These are phyloP conservation scores for Xestia c-nigrum DNA, from an alignment of 2,888 invertebrate genomes.

Conservation along the genomic window DNA sequence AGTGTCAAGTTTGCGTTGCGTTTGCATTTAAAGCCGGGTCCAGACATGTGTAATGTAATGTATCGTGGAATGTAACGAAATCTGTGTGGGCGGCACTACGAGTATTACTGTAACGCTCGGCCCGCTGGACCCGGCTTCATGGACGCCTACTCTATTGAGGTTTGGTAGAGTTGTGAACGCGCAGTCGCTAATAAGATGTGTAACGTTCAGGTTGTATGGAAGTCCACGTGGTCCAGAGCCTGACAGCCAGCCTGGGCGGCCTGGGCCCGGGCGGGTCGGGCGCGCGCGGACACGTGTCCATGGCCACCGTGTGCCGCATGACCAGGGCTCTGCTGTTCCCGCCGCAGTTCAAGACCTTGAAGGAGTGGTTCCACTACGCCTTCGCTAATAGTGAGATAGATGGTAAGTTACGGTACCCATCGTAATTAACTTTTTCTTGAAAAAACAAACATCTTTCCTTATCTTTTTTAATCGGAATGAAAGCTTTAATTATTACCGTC, in stretches of 20 bases:
- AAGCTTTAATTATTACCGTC: not conserved
- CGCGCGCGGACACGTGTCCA: conserved; percentile 94
- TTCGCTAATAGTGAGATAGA: conserved; percentile 98
- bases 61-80: no score
- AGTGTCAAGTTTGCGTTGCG: no score
- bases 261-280: conserved; percentile 45
- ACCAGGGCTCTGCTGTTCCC: conserved; percentile 98
- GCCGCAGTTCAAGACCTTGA: conserved; percentile 97
- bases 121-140: no score
- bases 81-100: no score
- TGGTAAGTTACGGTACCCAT: conserved; percentile 88
- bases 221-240: conserved; percentile 96
- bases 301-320: conserved; percentile 98
- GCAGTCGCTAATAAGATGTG: not conserved
- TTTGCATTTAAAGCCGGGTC: no score
- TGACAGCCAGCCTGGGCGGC: conserved; percentile 96
- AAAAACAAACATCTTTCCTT: no score
- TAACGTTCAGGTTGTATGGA: conserved; percentile 87
- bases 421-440: no score
- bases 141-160: not conserved
- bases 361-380: conserved; percentile 99
- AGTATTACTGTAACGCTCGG: no score
- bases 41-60: no score
- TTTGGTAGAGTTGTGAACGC: not conserved
- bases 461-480: not conserved